Conservation (phyloP, 2,888 invertebrate genomes). For the Pyrochroa serraticornis region DNA sequence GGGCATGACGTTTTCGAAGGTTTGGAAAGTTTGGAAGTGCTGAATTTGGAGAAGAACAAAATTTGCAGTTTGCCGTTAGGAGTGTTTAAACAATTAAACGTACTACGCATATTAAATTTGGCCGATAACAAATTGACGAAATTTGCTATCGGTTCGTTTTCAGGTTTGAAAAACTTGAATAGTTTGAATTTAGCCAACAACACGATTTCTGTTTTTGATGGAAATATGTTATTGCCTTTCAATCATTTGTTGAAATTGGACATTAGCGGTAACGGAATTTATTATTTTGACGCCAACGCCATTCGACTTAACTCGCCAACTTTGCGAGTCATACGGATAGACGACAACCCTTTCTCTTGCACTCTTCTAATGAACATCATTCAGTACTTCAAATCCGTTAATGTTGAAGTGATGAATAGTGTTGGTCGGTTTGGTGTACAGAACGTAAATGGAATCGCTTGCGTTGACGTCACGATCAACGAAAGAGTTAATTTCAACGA, state of each 20-base stretch:
- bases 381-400: conserved; percentile 44
- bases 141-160: conserved; percentile 48
- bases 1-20: conserved; percentile 43
- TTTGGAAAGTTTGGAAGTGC: conserved; percentile 45
- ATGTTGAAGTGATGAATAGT: conserved; percentile 41
- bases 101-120: conserved; percentile 46
- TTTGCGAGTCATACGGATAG: conserved; percentile 45
- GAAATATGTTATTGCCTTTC: conserved; percentile 44
- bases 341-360: conserved; percentile 52
- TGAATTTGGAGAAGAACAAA: conserved; percentile 48
- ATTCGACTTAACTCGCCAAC: conserved; percentile 45
- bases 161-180: conserved; percentile 45
- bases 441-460: conserved; percentile 53
- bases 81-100: conserved; percentile 42
- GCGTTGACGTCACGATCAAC: conserved; percentile 40
- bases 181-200: conserved; percentile 48
- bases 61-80: conserved; percentile 51
- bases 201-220: conserved; percentile 44
- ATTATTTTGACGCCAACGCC: conserved; percentile 46
- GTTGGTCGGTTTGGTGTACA: conserved; percentile 45
- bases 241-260: conserved; percentile 46
- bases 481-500: conserved; percentile 39
- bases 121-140: conserved; percentile 46
- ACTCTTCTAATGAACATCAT: conserved; percentile 43
- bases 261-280: conserved; percentile 49